Conservation (phyloP, 2,797 vertebrate genomes). For the Tangara arthus region DNA sequence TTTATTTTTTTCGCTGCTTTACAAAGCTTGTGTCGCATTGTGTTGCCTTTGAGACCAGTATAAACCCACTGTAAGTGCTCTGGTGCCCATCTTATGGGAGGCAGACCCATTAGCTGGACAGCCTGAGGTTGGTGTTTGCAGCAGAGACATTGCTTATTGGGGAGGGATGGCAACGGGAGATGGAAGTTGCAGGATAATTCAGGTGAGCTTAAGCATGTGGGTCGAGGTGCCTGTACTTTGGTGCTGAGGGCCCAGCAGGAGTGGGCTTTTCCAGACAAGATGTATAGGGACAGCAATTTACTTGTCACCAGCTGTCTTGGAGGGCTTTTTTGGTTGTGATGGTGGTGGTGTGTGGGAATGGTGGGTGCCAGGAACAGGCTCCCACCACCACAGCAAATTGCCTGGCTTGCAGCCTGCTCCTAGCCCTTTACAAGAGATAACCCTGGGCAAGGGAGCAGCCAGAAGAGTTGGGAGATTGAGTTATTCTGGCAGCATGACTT, state of each 20-base stretch:
- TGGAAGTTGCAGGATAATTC: background rate
- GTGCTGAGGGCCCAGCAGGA: background rate
- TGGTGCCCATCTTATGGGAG: background rate
- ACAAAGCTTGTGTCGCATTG: accelerated
- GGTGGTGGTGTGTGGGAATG: background rate
- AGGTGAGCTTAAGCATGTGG: background rate
- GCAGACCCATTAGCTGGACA: background rate
- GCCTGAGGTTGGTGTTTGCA: accelerated
- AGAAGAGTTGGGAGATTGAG: background rate
- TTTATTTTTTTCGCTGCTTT: accelerated
- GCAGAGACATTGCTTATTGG: accelerated
- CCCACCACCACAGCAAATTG: background rate
- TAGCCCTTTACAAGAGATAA: background rate
- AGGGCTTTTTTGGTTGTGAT: background rate
- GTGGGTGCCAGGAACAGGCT: background rate
- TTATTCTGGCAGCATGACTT: background rate
- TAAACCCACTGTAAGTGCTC: background rate
- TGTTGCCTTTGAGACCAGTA: background rate
- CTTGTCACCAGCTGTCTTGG: background rate
- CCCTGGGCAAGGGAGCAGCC: background rate
- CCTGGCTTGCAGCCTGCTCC: background rate
- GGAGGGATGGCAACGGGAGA: no score
- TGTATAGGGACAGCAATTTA: background rate
- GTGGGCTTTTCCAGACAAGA: accelerated
- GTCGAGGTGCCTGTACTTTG: accelerated